Evolutionary conservation across 1,140 invertebrate genomes (phyloP).

Genomic region (Stenopsyche tienmushanensis): DNA sequence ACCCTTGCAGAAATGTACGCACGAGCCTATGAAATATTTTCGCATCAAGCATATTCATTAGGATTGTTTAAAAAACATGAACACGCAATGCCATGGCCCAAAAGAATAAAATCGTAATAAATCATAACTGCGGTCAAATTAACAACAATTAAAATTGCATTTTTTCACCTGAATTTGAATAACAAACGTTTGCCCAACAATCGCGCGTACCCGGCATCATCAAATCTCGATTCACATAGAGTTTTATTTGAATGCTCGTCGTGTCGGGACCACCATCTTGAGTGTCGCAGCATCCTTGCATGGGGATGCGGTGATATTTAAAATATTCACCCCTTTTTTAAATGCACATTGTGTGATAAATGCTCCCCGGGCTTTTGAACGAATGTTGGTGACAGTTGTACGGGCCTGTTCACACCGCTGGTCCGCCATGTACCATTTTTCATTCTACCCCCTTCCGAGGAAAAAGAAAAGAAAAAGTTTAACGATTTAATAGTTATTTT

Average conservation of each 20-base stretch:
- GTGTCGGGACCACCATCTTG: slow-evolving; percentile 1
- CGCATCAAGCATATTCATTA: no score
- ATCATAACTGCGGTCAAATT: no score
- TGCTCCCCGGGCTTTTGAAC: slow-evolving; percentile 3
- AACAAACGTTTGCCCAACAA: no score
- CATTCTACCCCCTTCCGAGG: slow-evolving; percentile 1
- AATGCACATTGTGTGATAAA: slow-evolving; percentile 8
- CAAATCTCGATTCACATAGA: slow-evolving; percentile 8
- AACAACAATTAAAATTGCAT: no score
- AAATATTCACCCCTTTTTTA: slow-evolving; percentile 33
- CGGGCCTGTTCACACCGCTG: slow-evolving; percentile 6
- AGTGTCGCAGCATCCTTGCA: neutral
- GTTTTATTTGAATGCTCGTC: neutral
- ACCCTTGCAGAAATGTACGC: no score
- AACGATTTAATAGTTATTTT: no score
- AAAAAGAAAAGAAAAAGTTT: slow-evolving; percentile 4
- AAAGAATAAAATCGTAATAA: no score
- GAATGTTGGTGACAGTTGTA: slow-evolving; percentile 32
- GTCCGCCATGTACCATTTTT: slow-evolving; percentile 12
- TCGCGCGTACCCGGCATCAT: no score
- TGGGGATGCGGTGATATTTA: slow-evolving; percentile 5
- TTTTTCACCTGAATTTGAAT: no score
- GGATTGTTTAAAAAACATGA: no score
- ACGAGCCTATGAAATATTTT: no score
- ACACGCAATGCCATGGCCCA: no score